These are phyloP conservation scores for Coelopa frigida DNA, from an alignment of 1,140 invertebrate genomes.

Conservation along the genomic window DNA sequence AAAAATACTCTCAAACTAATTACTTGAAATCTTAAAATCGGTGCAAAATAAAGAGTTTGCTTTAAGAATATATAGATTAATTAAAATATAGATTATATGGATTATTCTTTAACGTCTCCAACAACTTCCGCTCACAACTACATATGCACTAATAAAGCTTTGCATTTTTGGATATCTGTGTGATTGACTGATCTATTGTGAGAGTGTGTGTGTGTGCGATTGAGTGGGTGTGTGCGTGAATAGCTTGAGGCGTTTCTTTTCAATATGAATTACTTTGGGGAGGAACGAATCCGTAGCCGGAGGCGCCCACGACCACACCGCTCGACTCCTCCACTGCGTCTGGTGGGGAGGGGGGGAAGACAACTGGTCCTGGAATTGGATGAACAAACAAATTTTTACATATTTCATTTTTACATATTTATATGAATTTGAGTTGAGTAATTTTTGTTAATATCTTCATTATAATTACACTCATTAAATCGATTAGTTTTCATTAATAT, in stretches of 20 bases:
- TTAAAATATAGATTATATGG: no score
- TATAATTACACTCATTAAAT: neutral
- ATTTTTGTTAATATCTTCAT: neutral
- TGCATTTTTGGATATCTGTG: neutral
- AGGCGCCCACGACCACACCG: conserved; percentile 43
- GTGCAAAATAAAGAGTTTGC: no score
- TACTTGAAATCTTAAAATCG: no score
- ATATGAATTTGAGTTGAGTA: neutral
- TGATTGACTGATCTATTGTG: conserved; percentile 2
- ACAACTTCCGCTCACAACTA: no score
- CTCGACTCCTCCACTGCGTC: conserved; percentile 40
- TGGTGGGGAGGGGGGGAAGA: conserved; percentile 41
- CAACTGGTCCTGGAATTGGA: conserved; percentile 32
- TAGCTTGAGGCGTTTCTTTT: conserved; percentile 7
- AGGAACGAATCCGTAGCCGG: conserved; percentile 43
- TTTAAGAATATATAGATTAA: no score
- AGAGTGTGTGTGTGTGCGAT: neutral
- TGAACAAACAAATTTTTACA: conserved; percentile 5
- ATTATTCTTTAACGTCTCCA: no score
- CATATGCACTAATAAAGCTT: neutral
- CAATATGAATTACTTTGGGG: conserved; percentile 25
- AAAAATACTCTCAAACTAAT: no score
- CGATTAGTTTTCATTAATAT: neutral
- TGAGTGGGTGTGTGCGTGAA: conserved; percentile 8
- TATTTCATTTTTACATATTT: conserved; percentile 3